phyloP scores from a whole-genome alignment of 2,888 invertebrate genomes.

The Pandemis cinnamomeana region DNA sequence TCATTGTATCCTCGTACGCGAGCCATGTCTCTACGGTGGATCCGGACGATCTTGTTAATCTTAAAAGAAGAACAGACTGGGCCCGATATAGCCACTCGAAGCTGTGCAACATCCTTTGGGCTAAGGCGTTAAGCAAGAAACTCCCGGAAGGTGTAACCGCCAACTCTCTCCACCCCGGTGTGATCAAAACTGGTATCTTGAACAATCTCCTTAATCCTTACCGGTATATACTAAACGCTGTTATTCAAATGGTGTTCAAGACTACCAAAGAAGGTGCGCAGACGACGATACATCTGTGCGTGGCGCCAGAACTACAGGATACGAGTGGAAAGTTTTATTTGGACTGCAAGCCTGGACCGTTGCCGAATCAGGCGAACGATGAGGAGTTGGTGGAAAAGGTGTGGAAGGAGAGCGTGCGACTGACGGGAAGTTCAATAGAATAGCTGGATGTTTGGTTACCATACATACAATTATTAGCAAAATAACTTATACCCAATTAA shows the following conservation, averaged over 20 bases:
- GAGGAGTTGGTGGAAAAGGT: slow-evolving; percentile 88
- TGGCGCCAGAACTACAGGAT: slow-evolving; percentile 88
- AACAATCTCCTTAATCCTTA: slow-evolving; percentile 77
- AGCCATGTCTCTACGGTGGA: slow-evolving; percentile 80
- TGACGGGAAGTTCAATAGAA: slow-evolving; percentile 3
- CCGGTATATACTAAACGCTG: slow-evolving; percentile 78
- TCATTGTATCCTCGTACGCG: slow-evolving; percentile 71
- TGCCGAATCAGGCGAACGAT: slow-evolving; percentile 84
- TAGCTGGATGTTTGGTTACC: not conserved
- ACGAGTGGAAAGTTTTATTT: slow-evolving; percentile 90
- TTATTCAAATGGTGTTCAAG: slow-evolving; percentile 87
- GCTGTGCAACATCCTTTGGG: slow-evolving; percentile 71
- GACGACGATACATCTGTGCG: slow-evolving; percentile 89
- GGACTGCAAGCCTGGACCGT: slow-evolving; percentile 87
- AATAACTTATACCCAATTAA: too few species aligned
- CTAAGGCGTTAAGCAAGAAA: slow-evolving; percentile 68
- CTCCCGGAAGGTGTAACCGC: slow-evolving; percentile 86
- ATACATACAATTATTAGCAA: too few species aligned
- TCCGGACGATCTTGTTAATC: slow-evolving; percentile 53
- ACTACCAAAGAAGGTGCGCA: slow-evolving; percentile 91
- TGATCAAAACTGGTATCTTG: slow-evolving; percentile 91
- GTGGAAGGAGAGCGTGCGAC: slow-evolving; percentile 85
- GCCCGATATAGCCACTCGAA: slow-evolving; percentile 78
- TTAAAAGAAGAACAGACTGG: slow-evolving; percentile 54
- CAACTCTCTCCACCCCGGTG: slow-evolving; percentile 93